These are phyloP conservation scores for Xenopus laevis DNA, from an alignment of 2,113 vertebrate species.

Conservation along the genomic window DNA sequence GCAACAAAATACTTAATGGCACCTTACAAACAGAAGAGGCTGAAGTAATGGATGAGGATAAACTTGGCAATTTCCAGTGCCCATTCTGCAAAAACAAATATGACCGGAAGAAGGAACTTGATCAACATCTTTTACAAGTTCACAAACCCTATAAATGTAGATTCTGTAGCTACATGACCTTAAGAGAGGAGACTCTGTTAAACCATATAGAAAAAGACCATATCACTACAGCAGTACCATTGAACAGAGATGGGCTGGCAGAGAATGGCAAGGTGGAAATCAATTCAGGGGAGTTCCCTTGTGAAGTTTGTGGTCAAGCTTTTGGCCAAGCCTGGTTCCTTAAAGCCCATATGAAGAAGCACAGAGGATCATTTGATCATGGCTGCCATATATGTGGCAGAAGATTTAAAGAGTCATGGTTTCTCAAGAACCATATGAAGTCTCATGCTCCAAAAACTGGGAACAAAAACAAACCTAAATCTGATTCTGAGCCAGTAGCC, in stretches of 20 bases:
- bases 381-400: slow-evolving; percentile 89
- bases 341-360: slow-evolving; percentile 95
- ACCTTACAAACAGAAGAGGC: slow-evolving; percentile 56
- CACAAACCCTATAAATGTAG: slow-evolving; percentile 81
- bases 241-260: slow-evolving; percentile 47
- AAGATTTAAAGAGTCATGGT: slow-evolving; percentile 92
- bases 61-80: slow-evolving; percentile 56
- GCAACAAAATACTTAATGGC: slow-evolving; percentile 79
- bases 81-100: slow-evolving; percentile 74
- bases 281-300: slow-evolving; percentile 73
- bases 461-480: slow-evolving; percentile 73
- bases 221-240: slow-evolving; percentile 76
- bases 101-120: slow-evolving; percentile 69
- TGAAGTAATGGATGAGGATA: slow-evolving; percentile 51
- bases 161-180: slow-evolving; percentile 77
- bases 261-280: slow-evolving; percentile 69
- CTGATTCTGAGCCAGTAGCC: slow-evolving; percentile 72
- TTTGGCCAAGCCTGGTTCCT: slow-evolving; percentile 91
- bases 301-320: slow-evolving; percentile 85
- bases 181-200: slow-evolving; percentile 81
- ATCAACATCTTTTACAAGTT: slow-evolving; percentile 70
- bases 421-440: slow-evolving; percentile 97
- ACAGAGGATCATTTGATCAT: slow-evolving; percentile 83
- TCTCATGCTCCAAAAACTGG: slow-evolving; percentile 77
- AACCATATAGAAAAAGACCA: slow-evolving; percentile 88